Evolutionary conservation across 1,140 invertebrate genomes (phyloP).

Genomic region (Acromyrmex charruanus): DNA sequence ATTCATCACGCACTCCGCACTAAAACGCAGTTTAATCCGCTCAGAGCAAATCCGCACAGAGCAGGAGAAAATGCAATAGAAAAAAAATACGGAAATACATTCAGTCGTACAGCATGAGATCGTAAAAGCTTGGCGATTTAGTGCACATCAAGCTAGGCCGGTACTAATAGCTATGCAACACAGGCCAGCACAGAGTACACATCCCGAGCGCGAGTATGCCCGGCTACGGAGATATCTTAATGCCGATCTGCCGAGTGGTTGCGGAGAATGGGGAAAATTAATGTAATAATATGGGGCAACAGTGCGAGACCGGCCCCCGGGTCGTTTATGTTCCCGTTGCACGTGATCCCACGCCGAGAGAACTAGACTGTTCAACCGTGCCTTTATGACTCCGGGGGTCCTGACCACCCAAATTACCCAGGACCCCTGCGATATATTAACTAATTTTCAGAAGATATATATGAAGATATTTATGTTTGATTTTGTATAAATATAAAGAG

Average conservation of each 20-base stretch:
- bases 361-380: slow-evolving; percentile 29
- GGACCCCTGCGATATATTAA: slow-evolving; percentile 30
- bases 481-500: slow-evolving; percentile 11
- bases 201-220: background rate
- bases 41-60: background rate
- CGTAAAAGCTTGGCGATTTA: slow-evolving; percentile 42
- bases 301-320: background rate
- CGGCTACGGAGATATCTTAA: slow-evolving; percentile 49
- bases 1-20: slow-evolving; percentile 22
- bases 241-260: slow-evolving; percentile 51
- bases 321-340: slow-evolving; percentile 57
- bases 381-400: slow-evolving; percentile 25
- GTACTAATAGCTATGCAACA: background rate
- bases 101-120: background rate
- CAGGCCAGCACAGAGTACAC: background rate
- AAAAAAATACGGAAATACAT: background rate
- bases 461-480: background rate
- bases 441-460: slow-evolving; percentile 43
- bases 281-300: slow-evolving; percentile 57
- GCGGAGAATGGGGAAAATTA: slow-evolving; percentile 57
- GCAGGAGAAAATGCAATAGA: background rate
- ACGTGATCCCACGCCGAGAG: slow-evolving; percentile 39
- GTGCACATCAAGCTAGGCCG: background rate
- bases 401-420: slow-evolving; percentile 18
- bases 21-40: slow-evolving; percentile 23